These are phyloP conservation scores for Ailuropoda melanoleuca DNA, from an alignment of 2,113 vertebrate genomes.

Conservation along the genomic window DNA sequence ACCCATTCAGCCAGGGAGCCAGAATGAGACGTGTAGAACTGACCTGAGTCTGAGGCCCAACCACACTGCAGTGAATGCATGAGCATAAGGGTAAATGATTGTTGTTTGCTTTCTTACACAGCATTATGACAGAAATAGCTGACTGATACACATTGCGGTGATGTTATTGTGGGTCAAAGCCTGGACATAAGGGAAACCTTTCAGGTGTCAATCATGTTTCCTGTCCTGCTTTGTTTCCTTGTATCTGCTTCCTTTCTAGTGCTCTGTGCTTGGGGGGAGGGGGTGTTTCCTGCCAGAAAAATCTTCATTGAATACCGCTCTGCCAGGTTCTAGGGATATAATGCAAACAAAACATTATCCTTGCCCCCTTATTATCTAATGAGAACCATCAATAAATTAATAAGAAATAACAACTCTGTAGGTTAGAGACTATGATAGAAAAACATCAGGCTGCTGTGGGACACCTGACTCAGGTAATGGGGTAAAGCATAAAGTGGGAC, in stretches of 20 bases:
- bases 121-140: neutral
- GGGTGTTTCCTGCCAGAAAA: neutral
- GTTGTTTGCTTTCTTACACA: neutral
- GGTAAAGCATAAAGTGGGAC: neutral
- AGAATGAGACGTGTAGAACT: neutral
- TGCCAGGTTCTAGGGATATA: neutral
- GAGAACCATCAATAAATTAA: neutral
- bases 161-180: neutral
- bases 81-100: accelerated
- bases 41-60: neutral
- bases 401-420: neutral
- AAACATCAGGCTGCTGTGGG: neutral
- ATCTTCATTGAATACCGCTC: neutral
- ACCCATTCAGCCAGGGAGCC: neutral
- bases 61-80: accelerated
- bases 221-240: too few species aligned
- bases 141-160: neutral
- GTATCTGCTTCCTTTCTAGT: neutral
- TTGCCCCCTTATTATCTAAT: neutral
- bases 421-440: neutral
- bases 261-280: neutral
- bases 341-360: neutral
- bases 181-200: neutral
- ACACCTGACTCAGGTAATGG: neutral
- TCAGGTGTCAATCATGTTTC: neutral